These are phyloP conservation scores for Adelphocoris suturalis DNA, from an alignment of 2,888 invertebrate species.

Conservation along the genomic window DNA sequence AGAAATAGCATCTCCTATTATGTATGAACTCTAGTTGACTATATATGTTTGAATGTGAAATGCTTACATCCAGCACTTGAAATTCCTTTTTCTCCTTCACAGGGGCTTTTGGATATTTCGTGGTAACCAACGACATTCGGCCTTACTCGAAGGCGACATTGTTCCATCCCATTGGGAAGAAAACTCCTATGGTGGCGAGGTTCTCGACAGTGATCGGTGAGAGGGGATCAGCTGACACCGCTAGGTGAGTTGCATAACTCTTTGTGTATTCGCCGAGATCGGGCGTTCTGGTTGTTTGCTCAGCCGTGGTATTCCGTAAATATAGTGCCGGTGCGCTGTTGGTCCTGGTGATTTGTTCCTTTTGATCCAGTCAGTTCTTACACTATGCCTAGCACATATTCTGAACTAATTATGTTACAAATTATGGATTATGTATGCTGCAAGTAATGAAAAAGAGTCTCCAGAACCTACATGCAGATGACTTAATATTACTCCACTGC, in stretches of 20 bases:
- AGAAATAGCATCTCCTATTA: no score
- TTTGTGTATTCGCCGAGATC: slow-evolving; percentile 49
- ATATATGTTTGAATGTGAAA: no score
- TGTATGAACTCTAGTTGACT: no score
- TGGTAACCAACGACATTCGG: slow-evolving; percentile 91
- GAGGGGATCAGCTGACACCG: slow-evolving; percentile 81
- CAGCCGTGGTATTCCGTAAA: slow-evolving; percentile 38
- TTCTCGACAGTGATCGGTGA: slow-evolving; percentile 95
- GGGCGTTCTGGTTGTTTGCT: slow-evolving; percentile 41
- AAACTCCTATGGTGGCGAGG: slow-evolving; percentile 88
- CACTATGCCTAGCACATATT: neutral
- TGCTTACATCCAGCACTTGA: no score
- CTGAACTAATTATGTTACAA: no score
- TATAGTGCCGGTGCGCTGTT: neutral
- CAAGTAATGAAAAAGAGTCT: no score
- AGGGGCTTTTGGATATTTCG: slow-evolving; percentile 81
- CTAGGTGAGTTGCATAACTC: slow-evolving; percentile 74
- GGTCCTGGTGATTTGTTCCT: neutral
- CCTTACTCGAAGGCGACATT: slow-evolving; percentile 89
- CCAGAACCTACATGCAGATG: no score
- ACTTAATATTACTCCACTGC: no score
- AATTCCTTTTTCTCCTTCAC: slow-evolving; percentile 78
- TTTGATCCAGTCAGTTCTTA: neutral
- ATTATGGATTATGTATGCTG: no score
- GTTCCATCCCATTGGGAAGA: slow-evolving; percentile 88